Evolutionary conservation across 2,797 vertebrate genomes (phyloP), one percentile per base, ranked within the genome.

Genomic region (Steatocranus sp.): DNA sequence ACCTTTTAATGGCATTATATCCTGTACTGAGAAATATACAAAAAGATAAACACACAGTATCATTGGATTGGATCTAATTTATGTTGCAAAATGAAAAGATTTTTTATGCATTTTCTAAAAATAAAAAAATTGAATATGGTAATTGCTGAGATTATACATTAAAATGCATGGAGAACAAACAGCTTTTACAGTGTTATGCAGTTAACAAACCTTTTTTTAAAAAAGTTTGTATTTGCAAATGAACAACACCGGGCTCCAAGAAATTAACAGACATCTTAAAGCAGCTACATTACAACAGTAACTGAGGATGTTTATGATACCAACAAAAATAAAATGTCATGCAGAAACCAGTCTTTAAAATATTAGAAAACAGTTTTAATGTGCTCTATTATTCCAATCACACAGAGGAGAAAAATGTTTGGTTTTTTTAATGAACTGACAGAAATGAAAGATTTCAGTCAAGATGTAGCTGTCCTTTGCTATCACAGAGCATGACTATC

Each of bases 201-300:
- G 7, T 4, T 11, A 38, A 66, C 0, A 2, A 38, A 38, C 34
- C n/a, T n/a, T n/a, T n/a, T 66, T 17, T 38, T 6, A 0, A 56
- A 56, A 56, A 10, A 56, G 53, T 56, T 56, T 56, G 11, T 38
- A 66, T 63, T 38, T 66, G n/a, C 34, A 66, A 66, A 66, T 66
- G 11, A 38, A 66, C n/a, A 3, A 38, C 61, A 66, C n/a, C 4
- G 3, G 1, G 34, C 4, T 63, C 34, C 0, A 38, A 20, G 5
- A 63, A 38, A 36, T 63, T 38, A 38, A 63, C 34, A 63, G 34
- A 38, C 34, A 38, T 38, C 58, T 23, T 36, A 36, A 1, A 61
- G 56, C 10, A 61, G 18, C 18, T 61, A 36, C 30, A 61, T 36
- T 61, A 36, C 56, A 61, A 61, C 32, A n/a, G 30, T 61, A 61